A percentile compares a stretch with the other conserved stretches of the same genome.
Conservation (phyloP, 2,113 vertebrate genomes). For the Macquaria australasica region DNA sequence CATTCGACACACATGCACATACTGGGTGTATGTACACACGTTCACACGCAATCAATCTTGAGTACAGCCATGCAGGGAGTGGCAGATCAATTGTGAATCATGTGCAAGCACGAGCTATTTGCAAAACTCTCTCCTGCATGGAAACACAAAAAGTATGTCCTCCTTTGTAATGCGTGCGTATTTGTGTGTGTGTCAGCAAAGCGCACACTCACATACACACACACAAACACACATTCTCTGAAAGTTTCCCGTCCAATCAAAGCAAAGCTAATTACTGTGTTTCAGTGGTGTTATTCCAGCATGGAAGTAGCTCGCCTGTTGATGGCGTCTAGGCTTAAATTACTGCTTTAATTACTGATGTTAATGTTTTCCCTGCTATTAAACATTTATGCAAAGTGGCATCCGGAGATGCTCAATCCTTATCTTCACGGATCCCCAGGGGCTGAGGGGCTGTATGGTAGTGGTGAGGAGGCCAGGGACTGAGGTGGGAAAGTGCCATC, state of each 20-base stretch:
- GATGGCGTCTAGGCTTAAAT: conserved; percentile 81
- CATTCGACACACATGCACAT: conserved; percentile 33
- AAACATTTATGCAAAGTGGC: conserved; percentile 85
- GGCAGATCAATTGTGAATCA: conserved; percentile 58
- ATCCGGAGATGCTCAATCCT: conserved; percentile 82
- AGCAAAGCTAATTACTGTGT: conserved; percentile 81
- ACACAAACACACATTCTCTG: conserved; percentile 31
- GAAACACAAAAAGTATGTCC: conserved; percentile 39
- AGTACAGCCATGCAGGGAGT: conserved; percentile 22
- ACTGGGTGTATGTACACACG: conserved; percentile 35
- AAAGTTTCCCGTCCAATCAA: conserved; percentile 77
- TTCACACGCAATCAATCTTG: conserved; percentile 48
- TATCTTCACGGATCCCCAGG: conserved; percentile 74
- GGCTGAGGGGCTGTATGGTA: conserved; percentile 64
- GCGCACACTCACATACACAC: conserved; percentile 7
- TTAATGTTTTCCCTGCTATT: conserved; percentile 84
- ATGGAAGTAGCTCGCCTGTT: conserved; percentile 76
- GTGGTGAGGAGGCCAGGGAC: conserved; percentile 53
- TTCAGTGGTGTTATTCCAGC: conserved; percentile 77
- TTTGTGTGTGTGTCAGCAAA: not conserved
- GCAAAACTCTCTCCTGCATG: conserved; percentile 32
- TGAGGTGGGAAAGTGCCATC: conserved; percentile 70
- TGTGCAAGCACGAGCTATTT: conserved; percentile 42
- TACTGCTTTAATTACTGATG: conserved; percentile 85
- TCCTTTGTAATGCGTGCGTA: conserved; percentile 21